Base-by-base conservation (phyloP, 2,113 vertebrate species). In the Lepisosteus oculatus region DNA sequence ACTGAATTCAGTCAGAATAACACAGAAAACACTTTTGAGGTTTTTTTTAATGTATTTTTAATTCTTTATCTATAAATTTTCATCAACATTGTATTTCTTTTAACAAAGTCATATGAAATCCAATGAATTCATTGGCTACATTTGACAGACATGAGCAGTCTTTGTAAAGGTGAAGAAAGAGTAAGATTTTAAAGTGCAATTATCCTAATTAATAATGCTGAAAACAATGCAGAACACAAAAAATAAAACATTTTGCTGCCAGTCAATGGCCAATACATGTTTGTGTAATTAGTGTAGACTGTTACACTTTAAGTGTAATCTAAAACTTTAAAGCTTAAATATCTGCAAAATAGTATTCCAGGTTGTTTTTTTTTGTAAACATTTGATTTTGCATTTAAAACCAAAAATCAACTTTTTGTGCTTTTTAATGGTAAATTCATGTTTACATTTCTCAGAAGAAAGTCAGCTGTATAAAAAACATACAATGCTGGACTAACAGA, bases 21-120 rank as follows among this genome's bases (percentile, higher is more conserved):
- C 29, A 68, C 7, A 4, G 29, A 57, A 47, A 13, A 13, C 11
- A 59, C 17, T 66, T 14, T 54, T 43, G 55, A 51, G 71, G 15
- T 73, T 68, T 29, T 29, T 29, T 29, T 29, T 73, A 12, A 68
- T 73, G 45, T 73, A 5, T 68, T 73, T 65, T 73, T 73, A 68
- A 67, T 73, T 61, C 64, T 72, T 72, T 54, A 68, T 42, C 55
- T 70, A 70, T 43, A 70, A 70, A 73, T 56, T 44, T 59, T 68
- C 65, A 73, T 43, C 15, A 65, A 55, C 5, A 6, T 1, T 61
- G 56, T 62, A 67, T 68, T 73, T 67, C 65, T 61, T 73, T 56
- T 73, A 61, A 73, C 72, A 73, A 73, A 68, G 72, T 65, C 5
- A 43, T 73, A 73, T 73, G 72, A 73, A 73, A 73, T 67, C 57